A percentile compares a stretch with the other conserved stretches of the same genome.
These are phyloP conservation scores for Drosophila formosana DNA, from an alignment of 2,888 invertebrate genomes.

Conservation along the genomic window DNA sequence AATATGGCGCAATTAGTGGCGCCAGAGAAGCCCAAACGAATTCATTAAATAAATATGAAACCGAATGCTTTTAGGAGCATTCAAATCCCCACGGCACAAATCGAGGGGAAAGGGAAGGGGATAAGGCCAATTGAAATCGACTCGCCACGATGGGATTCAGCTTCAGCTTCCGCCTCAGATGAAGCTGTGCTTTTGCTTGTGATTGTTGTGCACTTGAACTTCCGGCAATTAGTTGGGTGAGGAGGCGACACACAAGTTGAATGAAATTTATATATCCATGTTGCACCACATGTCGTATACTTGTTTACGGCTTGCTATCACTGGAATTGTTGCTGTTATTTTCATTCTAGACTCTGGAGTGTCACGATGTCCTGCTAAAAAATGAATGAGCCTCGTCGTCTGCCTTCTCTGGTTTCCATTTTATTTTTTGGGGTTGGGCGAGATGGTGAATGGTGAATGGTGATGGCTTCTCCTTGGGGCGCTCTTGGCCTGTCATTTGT, in stretches of 20 bases:
- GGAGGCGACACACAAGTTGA: slow-evolving; percentile 1
- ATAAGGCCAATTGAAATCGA: slow-evolving; percentile 17
- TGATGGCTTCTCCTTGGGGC: slow-evolving; percentile 30
- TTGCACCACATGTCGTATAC: slow-evolving; percentile 67
- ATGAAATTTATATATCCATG: slow-evolving; percentile 37
- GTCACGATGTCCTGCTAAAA: slow-evolving; percentile 43
- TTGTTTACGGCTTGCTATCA: slow-evolving; percentile 44
- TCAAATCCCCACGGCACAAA: slow-evolving; percentile 13
- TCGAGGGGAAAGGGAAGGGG: not conserved
- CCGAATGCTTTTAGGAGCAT: slow-evolving; percentile 61
- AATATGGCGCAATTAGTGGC: slow-evolving; percentile 66
- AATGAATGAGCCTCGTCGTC: slow-evolving; percentile 40
- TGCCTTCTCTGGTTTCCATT: slow-evolving; percentile 6
- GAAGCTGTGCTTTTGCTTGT: slow-evolving; percentile 1
- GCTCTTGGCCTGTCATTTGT: slow-evolving; percentile 46
- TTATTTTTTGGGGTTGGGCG: slow-evolving; percentile 2
- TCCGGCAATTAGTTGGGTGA: slow-evolving; percentile 68
- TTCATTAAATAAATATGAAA: slow-evolving; percentile 71
- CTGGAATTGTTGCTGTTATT: slow-evolving; percentile 17
- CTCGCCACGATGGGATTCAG: not conserved
- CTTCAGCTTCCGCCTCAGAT: not conserved
- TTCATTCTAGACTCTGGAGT: slow-evolving; percentile 27
- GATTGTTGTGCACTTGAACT: slow-evolving; percentile 55
- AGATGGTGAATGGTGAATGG: slow-evolving; percentile 2
- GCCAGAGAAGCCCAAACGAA: slow-evolving; percentile 38